Percentiles rank a stretch among this genome's conserved stretches.
Conservation (phyloP, 2,888 invertebrate genomes). For the Drosophila emarginata region DNA sequence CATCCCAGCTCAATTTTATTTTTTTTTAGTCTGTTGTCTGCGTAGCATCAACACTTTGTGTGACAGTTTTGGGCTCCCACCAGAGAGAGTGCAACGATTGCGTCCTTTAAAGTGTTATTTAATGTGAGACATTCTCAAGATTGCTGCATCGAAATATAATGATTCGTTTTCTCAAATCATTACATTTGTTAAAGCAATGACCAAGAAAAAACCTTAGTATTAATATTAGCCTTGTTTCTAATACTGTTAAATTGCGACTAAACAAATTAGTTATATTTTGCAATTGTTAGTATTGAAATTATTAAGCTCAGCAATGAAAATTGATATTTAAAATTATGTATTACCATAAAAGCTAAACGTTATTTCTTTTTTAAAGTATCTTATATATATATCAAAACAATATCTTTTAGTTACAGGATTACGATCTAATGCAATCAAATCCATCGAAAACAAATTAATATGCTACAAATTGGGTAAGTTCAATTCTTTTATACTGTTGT, state of each 20-base stretch:
- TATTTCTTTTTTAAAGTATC: not conserved
- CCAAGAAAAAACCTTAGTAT: too few species aligned
- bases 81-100: conserved; percentile 8
- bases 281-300: too few species aligned
- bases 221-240: too few species aligned
- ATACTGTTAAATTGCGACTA: too few species aligned
- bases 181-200: too few species aligned
- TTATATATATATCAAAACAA: not conserved
- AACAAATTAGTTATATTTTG: too few species aligned
- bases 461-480: not conserved
- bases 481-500: not conserved
- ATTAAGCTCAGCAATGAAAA: too few species aligned
- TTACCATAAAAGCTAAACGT: not conserved
- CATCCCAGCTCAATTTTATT: conserved; percentile 20
- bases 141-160: not conserved
- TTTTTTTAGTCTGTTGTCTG: not conserved
- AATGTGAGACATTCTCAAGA: not conserved
- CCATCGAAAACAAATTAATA: not conserved
- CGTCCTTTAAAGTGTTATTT: not conserved
- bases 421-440: not conserved
- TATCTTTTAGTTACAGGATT: not conserved
- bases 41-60: conserved; percentile 22
- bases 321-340: too few species aligned
- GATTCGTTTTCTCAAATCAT: too few species aligned
- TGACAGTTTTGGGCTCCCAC: conserved; percentile 12